A percentile compares a stretch with the other conserved stretches of the same genome.
Evolutionary conservation across 1,140 invertebrate species (phyloP).

Genomic region (Nylanderia fulva): DNA sequence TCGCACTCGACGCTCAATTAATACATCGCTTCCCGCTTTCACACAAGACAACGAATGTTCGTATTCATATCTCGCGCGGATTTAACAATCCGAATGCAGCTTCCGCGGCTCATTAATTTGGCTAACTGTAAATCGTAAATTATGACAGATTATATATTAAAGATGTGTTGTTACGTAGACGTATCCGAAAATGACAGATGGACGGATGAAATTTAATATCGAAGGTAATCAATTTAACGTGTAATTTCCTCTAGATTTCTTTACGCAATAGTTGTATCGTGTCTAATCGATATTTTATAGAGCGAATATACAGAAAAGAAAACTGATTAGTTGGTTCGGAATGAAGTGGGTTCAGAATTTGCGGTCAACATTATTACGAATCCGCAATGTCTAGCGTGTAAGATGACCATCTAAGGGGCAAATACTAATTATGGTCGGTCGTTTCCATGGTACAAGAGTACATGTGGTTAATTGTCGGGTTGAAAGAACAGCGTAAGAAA

Average conservation of each 20-base stretch:
- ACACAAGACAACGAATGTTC: not conserved
- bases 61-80: not conserved
- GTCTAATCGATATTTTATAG: not conserved
- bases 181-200: not conserved
- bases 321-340: too few species aligned
- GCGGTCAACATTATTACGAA: conserved; percentile 22
- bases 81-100: not conserved
- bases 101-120: conserved; percentile 13
- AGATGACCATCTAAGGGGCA: conserved; percentile 51
- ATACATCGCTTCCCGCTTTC: conserved; percentile 1
- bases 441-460: conserved; percentile 10
- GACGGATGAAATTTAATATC: conserved; percentile 9
- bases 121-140: not conserved
- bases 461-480: conserved; percentile 2
- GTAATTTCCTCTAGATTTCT: not conserved
- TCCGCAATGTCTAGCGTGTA: conserved; percentile 42
- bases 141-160: not conserved
- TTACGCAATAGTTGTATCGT: not conserved
- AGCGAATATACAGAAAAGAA: not conserved
- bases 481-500: conserved; percentile 44
- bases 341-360: too few species aligned
- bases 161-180: not conserved
- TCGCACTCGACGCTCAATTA: conserved; percentile 7
- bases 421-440: conserved; percentile 51
- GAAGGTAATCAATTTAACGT: not conserved